phyloP scores from a whole-genome alignment of 2,888 invertebrate genomes.

The Trichacis sp. region DNA sequence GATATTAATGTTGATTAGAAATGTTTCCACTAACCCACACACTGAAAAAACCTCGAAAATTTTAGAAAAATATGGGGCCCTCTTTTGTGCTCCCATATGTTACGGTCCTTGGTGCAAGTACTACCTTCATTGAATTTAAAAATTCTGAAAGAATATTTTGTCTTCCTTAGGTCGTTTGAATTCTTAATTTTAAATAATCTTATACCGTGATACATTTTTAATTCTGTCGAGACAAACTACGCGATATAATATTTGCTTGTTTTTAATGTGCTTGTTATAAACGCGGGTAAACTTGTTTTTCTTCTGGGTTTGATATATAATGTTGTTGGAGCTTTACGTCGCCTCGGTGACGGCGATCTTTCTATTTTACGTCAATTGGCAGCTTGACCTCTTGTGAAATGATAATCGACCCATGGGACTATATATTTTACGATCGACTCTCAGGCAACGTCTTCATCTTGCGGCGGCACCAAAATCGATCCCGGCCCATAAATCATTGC shows the following conservation, averaged over 20 bases:
- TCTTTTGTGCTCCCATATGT: no score
- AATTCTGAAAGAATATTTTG: no score
- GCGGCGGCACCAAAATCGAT: not conserved
- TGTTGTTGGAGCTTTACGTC: not conserved
- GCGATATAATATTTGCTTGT: not conserved
- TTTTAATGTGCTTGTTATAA: not conserved
- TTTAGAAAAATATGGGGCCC: no score
- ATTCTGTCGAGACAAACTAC: not conserved
- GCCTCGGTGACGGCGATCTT: not conserved
- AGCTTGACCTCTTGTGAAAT: not conserved
- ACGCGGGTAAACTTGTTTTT: not conserved
- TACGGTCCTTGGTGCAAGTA: no score
- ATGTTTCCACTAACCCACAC: no score
- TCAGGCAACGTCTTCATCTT: not conserved
- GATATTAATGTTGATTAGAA: no score
- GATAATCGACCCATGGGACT: not conserved
- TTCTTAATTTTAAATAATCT: no score
- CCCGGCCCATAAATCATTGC: not conserved
- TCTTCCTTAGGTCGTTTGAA: no score
- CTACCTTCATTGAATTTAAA: no score
- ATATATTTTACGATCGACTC: not conserved
- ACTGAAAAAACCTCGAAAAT: no score
- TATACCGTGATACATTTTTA: not conserved
- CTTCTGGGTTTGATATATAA: not conserved
- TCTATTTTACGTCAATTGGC: slow-evolving; percentile 1